Conservation (phyloP, 2,888 invertebrate genomes). For the Mayetiola destructor region DNA sequence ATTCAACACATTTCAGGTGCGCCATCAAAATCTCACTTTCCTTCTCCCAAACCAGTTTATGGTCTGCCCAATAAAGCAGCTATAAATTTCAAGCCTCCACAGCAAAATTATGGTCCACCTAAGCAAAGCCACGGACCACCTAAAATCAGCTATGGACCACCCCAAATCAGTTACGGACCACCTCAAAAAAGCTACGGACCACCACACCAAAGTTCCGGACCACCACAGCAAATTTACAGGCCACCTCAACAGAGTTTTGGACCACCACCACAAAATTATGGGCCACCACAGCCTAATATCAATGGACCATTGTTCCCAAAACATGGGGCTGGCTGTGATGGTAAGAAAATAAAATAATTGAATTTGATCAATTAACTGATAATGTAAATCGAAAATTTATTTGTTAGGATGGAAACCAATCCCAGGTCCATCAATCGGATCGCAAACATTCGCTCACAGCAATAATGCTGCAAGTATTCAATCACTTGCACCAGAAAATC, state of each 20-base stretch:
- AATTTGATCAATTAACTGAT: no score
- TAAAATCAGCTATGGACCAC: constrained; percentile 37
- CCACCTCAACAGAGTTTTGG: constrained; percentile 18
- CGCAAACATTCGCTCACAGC: constrained; percentile 25
- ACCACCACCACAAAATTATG: constrained; percentile 24
- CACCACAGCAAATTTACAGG: constrained; percentile 23
- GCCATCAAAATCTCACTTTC: constrained; percentile 2
- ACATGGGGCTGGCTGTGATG: not conserved
- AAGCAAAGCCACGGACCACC: constrained; percentile 22
- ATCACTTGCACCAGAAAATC: constrained; percentile 16
- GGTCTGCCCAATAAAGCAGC: constrained; percentile 25
- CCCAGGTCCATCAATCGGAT: constrained; percentile 42
- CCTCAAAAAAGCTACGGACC: constrained; percentile 28
- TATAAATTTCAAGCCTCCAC: constrained; percentile 28
- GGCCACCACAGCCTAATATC: constrained; percentile 31
- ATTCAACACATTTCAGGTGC: not conserved
- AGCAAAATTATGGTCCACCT: constrained; percentile 23
- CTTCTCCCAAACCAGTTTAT: constrained; percentile 20
- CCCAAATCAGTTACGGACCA: constrained; percentile 32
- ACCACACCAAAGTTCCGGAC: constrained; percentile 31
- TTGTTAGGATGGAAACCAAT: constrained; percentile 74
- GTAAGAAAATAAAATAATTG: no score
- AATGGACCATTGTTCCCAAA: constrained; percentile 17
- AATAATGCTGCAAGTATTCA: constrained; percentile 21
- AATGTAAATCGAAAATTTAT: no score